phyloP scores from a whole-genome alignment of 2,888 invertebrate genomes.

The Trimorus sp. region DNA sequence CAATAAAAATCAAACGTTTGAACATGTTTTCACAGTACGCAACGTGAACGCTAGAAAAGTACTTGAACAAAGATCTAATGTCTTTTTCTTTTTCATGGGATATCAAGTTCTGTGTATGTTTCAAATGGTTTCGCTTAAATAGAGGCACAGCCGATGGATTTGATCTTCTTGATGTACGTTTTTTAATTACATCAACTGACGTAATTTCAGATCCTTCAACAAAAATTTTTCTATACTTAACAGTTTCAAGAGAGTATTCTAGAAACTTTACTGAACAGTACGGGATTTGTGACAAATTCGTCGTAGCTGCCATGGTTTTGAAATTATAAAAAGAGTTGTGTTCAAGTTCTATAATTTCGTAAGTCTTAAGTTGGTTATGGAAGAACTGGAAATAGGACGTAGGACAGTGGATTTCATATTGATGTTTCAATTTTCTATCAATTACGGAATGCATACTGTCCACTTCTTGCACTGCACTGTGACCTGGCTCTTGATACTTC shows the following conservation, averaged over 20 bases:
- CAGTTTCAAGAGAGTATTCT: conserved; percentile 2
- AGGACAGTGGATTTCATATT: neutral
- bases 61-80: neutral
- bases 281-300: conserved; percentile 10
- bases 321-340: conserved; percentile 3
- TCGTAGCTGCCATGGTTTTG: neutral
- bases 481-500: conserved; percentile 20
- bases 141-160: neutral
- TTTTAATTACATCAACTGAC: conserved; percentile 1
- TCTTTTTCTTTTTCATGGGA: neutral
- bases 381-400: conserved; percentile 4
- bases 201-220: conserved; percentile 10
- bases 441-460: conserved; percentile 1
- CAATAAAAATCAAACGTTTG: neutral
- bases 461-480: conserved; percentile 19
- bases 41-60: conserved; percentile 1
- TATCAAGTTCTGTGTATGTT: neutral
- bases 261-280: conserved; percentile 8
- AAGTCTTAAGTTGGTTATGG: neutral
- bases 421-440: conserved; percentile 2
- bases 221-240: conserved; percentile 4
- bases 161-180: conserved; percentile 1
- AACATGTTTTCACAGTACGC: neutral
- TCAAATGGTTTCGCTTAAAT: neutral
- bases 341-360: conserved; percentile 7